Evolutionary conservation across 2,113 vertebrate species (phyloP).

Genomic region (Clarias magur): DNA sequence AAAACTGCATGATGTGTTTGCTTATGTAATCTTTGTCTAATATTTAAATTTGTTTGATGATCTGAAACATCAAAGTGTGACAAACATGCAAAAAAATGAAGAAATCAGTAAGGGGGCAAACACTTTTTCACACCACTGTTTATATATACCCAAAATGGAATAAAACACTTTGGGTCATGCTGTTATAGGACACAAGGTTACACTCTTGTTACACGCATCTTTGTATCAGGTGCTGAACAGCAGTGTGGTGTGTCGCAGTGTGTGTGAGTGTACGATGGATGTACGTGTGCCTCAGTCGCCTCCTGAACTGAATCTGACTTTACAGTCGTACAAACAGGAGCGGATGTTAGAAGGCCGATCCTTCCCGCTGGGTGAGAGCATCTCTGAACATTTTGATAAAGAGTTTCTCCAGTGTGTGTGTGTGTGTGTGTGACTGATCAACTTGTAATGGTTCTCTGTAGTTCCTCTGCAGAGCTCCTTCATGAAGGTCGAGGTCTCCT

Average conservation of each 20-base stretch:
- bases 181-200: not conserved
- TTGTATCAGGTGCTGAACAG: conserved; percentile 43
- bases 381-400: not conserved
- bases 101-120: no score
- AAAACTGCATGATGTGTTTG: no score
- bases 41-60: no score
- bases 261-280: conserved; percentile 37
- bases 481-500: conserved; percentile 64
- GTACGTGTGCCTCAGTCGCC: conserved; percentile 13
- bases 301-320: conserved; percentile 33
- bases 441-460: conserved; percentile 41
- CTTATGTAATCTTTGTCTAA: no score
- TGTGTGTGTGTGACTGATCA: not conserved
- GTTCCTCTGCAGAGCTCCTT: conserved; percentile 61
- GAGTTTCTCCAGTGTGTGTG: not conserved
- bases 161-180: not conserved
- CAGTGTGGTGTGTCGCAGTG: conserved; percentile 29
- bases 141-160: not conserved
- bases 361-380: conserved; percentile 44
- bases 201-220: not conserved
- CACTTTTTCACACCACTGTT: no score
- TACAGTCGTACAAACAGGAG: conserved; percentile 27
- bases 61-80: no score
- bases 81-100: no score
- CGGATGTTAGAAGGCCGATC: conserved; percentile 24